phyloP scores from a whole-genome alignment of 2,797 vertebrate species.

The Periophthalmus magnuspinnatus region DNA sequence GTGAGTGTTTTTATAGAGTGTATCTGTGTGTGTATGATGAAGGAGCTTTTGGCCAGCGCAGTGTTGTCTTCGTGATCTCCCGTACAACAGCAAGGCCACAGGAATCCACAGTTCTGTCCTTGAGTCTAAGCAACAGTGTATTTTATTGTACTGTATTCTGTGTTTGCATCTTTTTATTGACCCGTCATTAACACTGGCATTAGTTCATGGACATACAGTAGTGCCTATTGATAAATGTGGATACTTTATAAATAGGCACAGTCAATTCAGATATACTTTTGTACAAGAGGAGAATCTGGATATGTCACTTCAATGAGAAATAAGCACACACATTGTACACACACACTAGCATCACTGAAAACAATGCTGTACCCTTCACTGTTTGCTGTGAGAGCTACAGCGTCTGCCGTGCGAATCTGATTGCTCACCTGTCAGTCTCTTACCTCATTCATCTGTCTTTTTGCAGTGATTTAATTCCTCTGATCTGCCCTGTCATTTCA shows the following conservation, averaged over 20 bases:
- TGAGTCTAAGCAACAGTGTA: too few relatives aligned
- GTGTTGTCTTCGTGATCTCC: too few relatives aligned
- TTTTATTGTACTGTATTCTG: too few relatives aligned
- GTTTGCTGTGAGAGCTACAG: not conserved
- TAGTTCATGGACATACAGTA: too few relatives aligned
- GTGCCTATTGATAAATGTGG: too few relatives aligned
- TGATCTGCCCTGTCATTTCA: slow-evolving; percentile 13
- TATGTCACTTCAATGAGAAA: not conserved
- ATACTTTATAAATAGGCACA: not conserved
- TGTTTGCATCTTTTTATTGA: too few relatives aligned
- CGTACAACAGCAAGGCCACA: too few relatives aligned
- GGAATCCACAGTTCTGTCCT: too few relatives aligned
- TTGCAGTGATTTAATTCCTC: slow-evolving; percentile 12
- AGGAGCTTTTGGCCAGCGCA: too few relatives aligned
- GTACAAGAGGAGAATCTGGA: not conserved
- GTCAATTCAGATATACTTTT: not conserved
- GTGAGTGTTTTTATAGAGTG: too few relatives aligned
- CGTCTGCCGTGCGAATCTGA: not conserved
- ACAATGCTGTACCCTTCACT: not conserved
- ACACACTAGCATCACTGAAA: not conserved
- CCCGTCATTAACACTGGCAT: too few relatives aligned
- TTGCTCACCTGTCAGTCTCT: slow-evolving; percentile 6
- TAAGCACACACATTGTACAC: not conserved
- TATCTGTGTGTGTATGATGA: too few relatives aligned
- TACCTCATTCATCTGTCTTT: slow-evolving; percentile 6